A percentile compares a stretch with the other conserved stretches of the same genome.
phyloP scores from a whole-genome alignment of 2,888 invertebrate species.

The Nemapogon koenigi region DNA sequence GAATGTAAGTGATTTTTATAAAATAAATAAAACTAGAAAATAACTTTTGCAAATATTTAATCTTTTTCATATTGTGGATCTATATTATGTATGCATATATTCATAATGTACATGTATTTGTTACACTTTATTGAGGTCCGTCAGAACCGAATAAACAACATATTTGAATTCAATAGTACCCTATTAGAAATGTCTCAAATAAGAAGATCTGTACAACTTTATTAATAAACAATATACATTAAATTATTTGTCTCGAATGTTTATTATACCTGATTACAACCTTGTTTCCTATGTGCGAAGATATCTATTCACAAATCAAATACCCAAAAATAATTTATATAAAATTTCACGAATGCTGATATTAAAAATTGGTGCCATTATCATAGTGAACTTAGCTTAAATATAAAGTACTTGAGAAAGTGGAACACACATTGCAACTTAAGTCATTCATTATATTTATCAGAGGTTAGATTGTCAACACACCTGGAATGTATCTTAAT shows the following conservation, averaged over 20 bases:
- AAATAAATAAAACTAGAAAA: slow-evolving; percentile 43
- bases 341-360: slow-evolving; percentile 32
- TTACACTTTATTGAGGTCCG: slow-evolving; percentile 45
- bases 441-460: no score
- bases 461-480: no score
- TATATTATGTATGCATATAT: slow-evolving; percentile 46
- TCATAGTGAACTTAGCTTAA: slow-evolving; percentile 39
- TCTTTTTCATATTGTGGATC: slow-evolving; percentile 67
- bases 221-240: slow-evolving; percentile 59
- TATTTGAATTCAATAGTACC: background rate
- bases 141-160: slow-evolving; percentile 14
- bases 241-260: slow-evolving; percentile 55
- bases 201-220: slow-evolving; percentile 14
- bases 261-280: slow-evolving; percentile 54
- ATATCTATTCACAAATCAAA: slow-evolving; percentile 6
- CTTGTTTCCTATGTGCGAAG: slow-evolving; percentile 60
- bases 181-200: slow-evolving; percentile 11
- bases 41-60: slow-evolving; percentile 68
- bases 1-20: slow-evolving; percentile 2
- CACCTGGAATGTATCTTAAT: no score
- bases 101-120: slow-evolving; percentile 59
- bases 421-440: slow-evolving; percentile 3
- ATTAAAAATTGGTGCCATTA: slow-evolving; percentile 46
- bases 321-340: no score
- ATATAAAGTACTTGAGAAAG: no score